Conservation (phyloP, 2,888 invertebrate species). For the Nasonia oneida region DNA sequence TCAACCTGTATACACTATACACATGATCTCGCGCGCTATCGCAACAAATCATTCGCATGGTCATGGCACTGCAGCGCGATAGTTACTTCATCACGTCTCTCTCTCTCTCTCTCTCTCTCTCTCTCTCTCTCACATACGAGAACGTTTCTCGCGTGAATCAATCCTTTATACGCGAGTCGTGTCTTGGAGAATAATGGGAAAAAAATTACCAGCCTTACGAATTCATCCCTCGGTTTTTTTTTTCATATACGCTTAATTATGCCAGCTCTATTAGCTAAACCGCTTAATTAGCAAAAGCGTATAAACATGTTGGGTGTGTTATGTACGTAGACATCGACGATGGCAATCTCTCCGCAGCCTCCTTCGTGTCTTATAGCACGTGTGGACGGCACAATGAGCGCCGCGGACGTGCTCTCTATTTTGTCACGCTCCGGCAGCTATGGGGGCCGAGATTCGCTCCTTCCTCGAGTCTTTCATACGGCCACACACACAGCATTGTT, state of each 20-base stretch:
- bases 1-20: not conserved
- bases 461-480: constrained; percentile 27
- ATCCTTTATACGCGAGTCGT: not conserved
- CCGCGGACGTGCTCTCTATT: constrained; percentile 70
- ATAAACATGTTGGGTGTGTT: not conserved
- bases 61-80: not conserved
- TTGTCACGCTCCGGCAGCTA: constrained; percentile 75
- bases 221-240: not conserved
- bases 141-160: constrained; percentile 6
- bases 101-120: no score
- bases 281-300: not conserved
- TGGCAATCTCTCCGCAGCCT: not conserved
- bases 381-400: constrained; percentile 57
- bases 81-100: not conserved
- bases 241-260: not conserved
- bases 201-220: no score
- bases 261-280: not conserved
- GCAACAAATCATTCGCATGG: constrained; percentile 43
- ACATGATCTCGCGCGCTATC: constrained; percentile 25
- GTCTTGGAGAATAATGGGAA: not conserved
- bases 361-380: not conserved
- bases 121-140: not conserved
- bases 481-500: not conserved
- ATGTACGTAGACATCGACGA: not conserved
- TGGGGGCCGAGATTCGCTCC: constrained; percentile 71